Percentiles rank a stretch among this genome's conserved stretches.
phyloP scores from a whole-genome alignment of 2,888 invertebrate genomes.

The Serripes groenlandicus region DNA sequence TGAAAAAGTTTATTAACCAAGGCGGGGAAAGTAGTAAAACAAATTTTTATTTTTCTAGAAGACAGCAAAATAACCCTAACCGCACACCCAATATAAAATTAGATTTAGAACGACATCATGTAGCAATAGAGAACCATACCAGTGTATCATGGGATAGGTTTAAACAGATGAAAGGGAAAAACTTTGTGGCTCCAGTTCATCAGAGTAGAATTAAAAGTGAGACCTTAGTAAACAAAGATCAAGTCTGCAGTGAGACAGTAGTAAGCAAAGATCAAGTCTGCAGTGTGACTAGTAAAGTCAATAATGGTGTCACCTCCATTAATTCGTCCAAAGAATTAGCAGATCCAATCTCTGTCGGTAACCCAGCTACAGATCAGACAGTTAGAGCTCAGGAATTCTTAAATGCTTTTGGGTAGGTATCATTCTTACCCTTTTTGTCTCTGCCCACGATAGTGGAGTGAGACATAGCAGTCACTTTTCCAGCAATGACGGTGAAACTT shows the following conservation, averaged over 20 bases:
- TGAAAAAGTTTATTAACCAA: conserved; percentile 2
- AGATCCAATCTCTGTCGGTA: no score
- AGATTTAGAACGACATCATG: conserved; percentile 9
- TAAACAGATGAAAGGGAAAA: conserved; percentile 16
- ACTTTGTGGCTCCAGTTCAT: conserved; percentile 2
- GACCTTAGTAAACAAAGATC: background rate
- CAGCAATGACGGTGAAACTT: no score
- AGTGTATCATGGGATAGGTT: conserved; percentile 7
- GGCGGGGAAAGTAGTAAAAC: background rate
- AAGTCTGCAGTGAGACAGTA: background rate
- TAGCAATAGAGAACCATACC: conserved; percentile 9
- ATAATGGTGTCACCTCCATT: no score
- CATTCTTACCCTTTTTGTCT: background rate
- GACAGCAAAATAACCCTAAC: background rate
- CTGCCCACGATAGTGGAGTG: no score
- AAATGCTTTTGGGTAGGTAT: conserved; percentile 44
- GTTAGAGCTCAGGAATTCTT: conserved; percentile 43
- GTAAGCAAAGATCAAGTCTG: no score
- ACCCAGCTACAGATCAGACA: no score
- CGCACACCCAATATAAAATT: background rate
- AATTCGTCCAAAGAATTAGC: no score
- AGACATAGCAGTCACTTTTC: no score
- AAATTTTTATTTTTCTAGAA: conserved; percentile 11
- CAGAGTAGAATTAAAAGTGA: conserved; percentile 5
- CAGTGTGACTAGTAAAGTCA: no score